Percentiles rank a stretch among this genome's conserved stretches.
phyloP scores from a whole-genome alignment of 2,113 vertebrate genomes.

The Sinocyclocheilus rhinocerous region DNA sequence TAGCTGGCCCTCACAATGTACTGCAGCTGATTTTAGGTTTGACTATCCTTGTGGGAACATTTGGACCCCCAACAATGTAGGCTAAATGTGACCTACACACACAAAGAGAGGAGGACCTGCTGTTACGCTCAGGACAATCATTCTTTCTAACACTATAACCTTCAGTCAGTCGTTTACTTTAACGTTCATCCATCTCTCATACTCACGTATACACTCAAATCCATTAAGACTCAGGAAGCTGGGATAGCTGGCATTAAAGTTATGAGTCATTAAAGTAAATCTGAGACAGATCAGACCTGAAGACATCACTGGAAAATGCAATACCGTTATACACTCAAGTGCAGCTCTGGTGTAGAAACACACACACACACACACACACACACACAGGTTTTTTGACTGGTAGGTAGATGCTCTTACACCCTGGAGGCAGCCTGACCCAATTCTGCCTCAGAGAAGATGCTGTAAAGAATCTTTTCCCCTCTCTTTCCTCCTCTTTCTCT shows the following conservation, averaged over 20 bases:
- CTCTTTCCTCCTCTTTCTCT: constrained; percentile 32
- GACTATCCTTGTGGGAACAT: constrained; percentile 18
- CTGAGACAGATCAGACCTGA: constrained; percentile 40
- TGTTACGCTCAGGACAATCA: background rate
- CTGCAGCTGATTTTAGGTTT: constrained; percentile 5
- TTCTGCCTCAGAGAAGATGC: constrained; percentile 56
- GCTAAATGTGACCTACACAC: constrained; percentile 11
- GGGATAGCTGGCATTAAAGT: constrained; percentile 31
- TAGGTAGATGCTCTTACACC: constrained; percentile 57
- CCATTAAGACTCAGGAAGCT: constrained; percentile 39
- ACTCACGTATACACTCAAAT: constrained; percentile 22
- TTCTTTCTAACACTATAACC: constrained; percentile 31
- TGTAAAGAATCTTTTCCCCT: constrained; percentile 45
- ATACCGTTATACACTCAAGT: constrained; percentile 24
- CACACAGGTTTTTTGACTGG: constrained; percentile 42
- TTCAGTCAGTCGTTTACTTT: constrained; percentile 33
- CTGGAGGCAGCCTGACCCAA: constrained; percentile 58
- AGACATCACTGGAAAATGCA: constrained; percentile 43
- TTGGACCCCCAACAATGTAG: background rate
- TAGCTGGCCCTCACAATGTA: background rate
- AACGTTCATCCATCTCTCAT: constrained; percentile 24
- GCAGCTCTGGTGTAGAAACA: constrained; percentile 14
- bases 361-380: background rate
- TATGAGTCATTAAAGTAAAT: constrained; percentile 41
- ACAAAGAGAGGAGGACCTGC: background rate